These are phyloP conservation scores for Pelecanus crispus DNA, from an alignment of 2,113 vertebrate genomes.

Conservation along the genomic window DNA sequence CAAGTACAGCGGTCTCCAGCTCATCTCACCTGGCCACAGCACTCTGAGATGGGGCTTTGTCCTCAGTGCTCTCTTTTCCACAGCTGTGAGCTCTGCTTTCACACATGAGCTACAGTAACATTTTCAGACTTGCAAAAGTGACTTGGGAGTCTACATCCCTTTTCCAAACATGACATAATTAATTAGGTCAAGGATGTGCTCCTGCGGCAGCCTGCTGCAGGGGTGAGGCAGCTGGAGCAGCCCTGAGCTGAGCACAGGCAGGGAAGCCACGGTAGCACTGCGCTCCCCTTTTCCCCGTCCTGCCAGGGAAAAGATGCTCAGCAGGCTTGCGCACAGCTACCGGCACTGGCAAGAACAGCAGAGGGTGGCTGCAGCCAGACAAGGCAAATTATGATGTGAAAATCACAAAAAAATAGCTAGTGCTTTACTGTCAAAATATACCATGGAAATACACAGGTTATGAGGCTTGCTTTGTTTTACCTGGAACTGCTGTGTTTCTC, in stretches of 20 bases:
- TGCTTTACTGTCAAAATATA: neutral
- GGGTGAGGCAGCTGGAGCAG: neutral
- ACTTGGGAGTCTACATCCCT: neutral
- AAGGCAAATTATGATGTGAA: neutral
- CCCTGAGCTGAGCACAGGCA: fast-evolving
- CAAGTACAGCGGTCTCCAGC: neutral
- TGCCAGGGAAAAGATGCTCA: neutral
- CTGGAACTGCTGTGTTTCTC: neutral
- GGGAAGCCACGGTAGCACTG: fast-evolving
- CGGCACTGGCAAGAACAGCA: neutral
- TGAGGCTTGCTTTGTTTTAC: neutral
- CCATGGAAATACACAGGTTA: neutral
- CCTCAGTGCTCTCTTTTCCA: neutral
- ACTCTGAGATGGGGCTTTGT: neutral
- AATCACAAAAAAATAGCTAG: neutral
- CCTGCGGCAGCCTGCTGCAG: neutral
- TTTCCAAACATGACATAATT: neutral
- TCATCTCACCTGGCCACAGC: neutral
- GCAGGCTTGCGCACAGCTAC: neutral
- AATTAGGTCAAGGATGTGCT: neutral
- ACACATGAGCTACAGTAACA: fast-evolving
- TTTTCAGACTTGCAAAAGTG: neutral
- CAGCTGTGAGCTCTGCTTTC: neutral
- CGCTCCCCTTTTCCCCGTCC: neutral
- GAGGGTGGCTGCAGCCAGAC: neutral